These are phyloP conservation scores for Equus przewalskii DNA, from an alignment of 2,113 vertebrate genomes.

Conservation along the genomic window DNA sequence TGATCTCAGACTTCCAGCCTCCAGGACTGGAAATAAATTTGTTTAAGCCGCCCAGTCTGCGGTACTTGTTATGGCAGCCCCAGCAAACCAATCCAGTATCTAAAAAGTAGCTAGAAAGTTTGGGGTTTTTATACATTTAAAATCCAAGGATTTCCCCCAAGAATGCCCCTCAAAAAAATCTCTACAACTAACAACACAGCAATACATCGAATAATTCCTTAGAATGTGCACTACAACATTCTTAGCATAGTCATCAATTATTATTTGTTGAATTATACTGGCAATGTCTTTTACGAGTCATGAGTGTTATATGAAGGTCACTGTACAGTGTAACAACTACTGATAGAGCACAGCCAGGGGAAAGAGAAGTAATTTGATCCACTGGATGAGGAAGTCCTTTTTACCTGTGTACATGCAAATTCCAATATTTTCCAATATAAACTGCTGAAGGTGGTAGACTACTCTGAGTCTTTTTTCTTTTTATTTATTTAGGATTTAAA, in stretches of 20 bases:
- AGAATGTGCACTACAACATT: not conserved
- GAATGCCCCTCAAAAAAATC: not conserved
- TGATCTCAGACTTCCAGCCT: not conserved
- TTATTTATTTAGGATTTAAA: slow-evolving; percentile 41
- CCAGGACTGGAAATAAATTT: not conserved
- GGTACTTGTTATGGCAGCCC: not conserved
- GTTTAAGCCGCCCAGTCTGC: not conserved
- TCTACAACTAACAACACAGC: slow-evolving; percentile 15
- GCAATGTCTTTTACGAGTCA: not conserved
- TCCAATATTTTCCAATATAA: not conserved
- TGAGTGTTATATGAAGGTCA: not conserved
- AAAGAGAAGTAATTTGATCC: not conserved
- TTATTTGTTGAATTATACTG: not conserved
- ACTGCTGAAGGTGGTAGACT: not conserved
- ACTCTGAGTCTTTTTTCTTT: not conserved
- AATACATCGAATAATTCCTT: not conserved
- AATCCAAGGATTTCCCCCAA: slow-evolving; percentile 10
- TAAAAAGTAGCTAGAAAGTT: not conserved
- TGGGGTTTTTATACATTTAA: not conserved
- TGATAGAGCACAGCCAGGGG: not conserved
- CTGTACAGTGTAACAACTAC: not conserved
- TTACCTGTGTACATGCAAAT: not conserved
- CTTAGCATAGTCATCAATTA: not conserved
- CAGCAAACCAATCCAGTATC: not conserved
- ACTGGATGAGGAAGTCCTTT: not conserved